Conservation (phyloP, 1,140 invertebrate species). For the Halesus radiatus region DNA sequence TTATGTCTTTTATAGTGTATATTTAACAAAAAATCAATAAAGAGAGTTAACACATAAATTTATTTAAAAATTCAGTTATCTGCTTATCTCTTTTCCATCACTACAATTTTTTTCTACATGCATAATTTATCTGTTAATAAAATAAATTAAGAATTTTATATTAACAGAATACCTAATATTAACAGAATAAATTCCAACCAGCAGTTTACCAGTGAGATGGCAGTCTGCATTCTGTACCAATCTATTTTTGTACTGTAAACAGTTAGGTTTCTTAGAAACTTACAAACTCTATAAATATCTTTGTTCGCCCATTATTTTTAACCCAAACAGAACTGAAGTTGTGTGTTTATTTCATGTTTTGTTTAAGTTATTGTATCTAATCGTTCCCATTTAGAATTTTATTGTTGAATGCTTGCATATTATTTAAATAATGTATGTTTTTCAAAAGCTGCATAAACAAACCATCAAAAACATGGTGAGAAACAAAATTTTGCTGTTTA, state of each 20-base stretch:
- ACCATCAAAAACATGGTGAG: background rate
- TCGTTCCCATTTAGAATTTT: background rate
- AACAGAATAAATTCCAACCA: too few relatives aligned
- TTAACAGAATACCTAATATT: too few relatives aligned
- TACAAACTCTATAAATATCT: constrained; percentile 31
- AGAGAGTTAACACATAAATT: too few relatives aligned
- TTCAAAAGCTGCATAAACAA: constrained; percentile 16
- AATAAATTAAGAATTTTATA: too few relatives aligned
- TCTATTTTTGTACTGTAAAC: constrained; percentile 35
- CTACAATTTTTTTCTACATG: too few relatives aligned
- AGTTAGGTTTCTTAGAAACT: constrained; percentile 15
- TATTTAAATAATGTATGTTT: constrained; percentile 1
- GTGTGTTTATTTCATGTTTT: constrained; percentile 22
- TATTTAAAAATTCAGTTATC: too few relatives aligned
- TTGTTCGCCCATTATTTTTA: constrained; percentile 21
- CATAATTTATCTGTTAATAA: too few relatives aligned
- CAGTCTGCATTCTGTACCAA: background rate
- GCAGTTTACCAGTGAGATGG: too few relatives aligned
- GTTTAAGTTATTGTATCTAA: background rate
- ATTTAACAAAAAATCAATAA: too few relatives aligned
- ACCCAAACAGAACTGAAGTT: constrained; percentile 1
- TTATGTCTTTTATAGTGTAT: too few relatives aligned
- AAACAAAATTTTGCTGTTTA: background rate
- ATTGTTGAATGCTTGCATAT: background rate
- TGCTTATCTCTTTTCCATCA: too few relatives aligned